Base-by-base conservation (phyloP, 1,140 invertebrate species). In the Drosophila mauritiana region DNA sequence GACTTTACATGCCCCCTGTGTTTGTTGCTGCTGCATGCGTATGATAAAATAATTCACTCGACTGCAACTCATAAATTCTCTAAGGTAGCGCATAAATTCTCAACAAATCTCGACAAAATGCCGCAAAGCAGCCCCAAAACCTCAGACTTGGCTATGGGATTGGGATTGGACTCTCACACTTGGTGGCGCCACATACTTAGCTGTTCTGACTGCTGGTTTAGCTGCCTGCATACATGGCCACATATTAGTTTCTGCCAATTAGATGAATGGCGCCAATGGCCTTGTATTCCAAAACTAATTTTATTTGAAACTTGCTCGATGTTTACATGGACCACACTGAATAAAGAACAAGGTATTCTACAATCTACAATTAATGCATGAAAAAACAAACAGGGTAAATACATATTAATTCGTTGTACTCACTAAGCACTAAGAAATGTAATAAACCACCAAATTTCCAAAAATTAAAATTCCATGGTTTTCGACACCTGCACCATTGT, bases 41-140 rank as follows among this genome's bases (percentile, higher is more conserved):
- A 84, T 89, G 85, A 89, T 89, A 89, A 89, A 89, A 89, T 89
- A 89, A 89, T 89, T 89, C 85, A 89, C 85, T 89, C 85, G 77
- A 90, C 80, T 85, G 85, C 85, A 90, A 89, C 85, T 89, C 85
- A 89, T 89, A 89, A 89, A 89, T 89, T 89, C 85, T 81, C 69
- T 75, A 90, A 90, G 85, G 85, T 90, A 85, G 85, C 85, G 85
- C 86, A 89, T 89, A 89, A 89, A 89, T 89, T 90, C 78, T 85
- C 85, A 54, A 81, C 84, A 89, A 89, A 89, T 89, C 84, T 89
- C 84, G 62, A 88, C 80, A 84, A 89, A 89, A 89, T 89, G 84
- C 84, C 84, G 84, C 84, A 89, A 89, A 72, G 84, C 76, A 88
- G 72, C 79, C 83, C 59, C 83, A 61, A 83, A 76, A 76, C 83